Evolutionary conservation across 2,113 vertebrate species (phyloP).

Genomic region (Mustelus asterias): DNA sequence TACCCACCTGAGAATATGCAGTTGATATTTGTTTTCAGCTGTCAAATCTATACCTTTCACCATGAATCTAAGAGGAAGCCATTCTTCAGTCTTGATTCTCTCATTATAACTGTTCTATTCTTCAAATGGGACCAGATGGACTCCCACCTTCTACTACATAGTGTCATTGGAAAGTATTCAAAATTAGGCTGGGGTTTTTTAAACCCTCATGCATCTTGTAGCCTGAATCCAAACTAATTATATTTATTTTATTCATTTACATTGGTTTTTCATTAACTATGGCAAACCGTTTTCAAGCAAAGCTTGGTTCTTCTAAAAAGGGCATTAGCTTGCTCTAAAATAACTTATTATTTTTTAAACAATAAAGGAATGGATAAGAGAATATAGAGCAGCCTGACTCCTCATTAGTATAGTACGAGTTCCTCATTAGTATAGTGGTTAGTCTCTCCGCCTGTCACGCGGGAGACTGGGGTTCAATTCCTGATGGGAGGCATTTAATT

Average conservation of each 20-base stretch:
- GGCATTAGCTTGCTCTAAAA: too few species aligned
- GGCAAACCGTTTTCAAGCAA: neutral
- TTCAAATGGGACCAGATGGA: neutral
- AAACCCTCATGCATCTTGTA: neutral
- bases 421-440: too few species aligned
- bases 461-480: too few species aligned
- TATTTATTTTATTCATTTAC: neutral
- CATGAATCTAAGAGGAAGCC: neutral
- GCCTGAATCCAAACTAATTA: neutral
- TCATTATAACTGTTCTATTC: neutral
- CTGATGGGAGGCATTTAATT: too few species aligned
- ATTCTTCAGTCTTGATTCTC: neutral
- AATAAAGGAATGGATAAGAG: slow-evolving; percentile 16
- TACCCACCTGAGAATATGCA: neutral
- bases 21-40: neutral
- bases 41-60: neutral
- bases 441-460: too few species aligned
- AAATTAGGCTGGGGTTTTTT: neutral
- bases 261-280: neutral
- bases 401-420: too few species aligned
- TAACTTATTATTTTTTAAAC: neutral
- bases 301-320: neutral
- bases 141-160: neutral
- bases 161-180: neutral
- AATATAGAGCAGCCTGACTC: too few species aligned